These are phyloP conservation scores for Idaea dimidiata DNA, from an alignment of 2,888 invertebrate genomes.

Conservation along the genomic window DNA sequence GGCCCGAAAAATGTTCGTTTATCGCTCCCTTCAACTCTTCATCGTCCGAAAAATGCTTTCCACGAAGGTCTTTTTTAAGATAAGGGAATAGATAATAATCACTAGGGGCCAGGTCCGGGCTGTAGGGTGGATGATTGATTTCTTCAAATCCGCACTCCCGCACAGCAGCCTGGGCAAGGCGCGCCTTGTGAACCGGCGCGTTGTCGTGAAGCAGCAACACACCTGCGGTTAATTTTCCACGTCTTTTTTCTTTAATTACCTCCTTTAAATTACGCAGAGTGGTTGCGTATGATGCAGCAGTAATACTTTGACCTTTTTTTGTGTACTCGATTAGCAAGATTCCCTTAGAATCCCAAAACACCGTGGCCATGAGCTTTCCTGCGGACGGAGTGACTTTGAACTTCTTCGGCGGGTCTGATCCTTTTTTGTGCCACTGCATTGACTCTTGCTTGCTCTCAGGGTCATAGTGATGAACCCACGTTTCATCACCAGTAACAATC, in stretches of 20 bases:
- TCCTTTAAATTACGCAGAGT: conserved; percentile 3
- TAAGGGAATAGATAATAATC: too few relatives aligned
- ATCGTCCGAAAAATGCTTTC: conserved; percentile 8
- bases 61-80: too few relatives aligned
- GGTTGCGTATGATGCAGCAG: conserved; percentile 2
- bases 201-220: conserved; percentile 3
- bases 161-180: conserved; percentile 8
- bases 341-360: conserved; percentile 7
- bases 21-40: conserved; percentile 7
- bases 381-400: conserved; percentile 1
- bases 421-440: conserved; percentile 17
- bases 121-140: conserved; percentile 12
- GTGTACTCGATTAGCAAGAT: background rate
- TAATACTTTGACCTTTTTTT: conserved; percentile 1
- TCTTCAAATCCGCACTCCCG: conserved; percentile 9
- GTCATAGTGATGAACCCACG: conserved; percentile 17
- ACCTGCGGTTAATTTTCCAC: background rate
- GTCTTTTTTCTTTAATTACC: background rate
- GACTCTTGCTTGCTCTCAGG: conserved; percentile 15
- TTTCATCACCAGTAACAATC: conserved; percentile 5
- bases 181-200: conserved; percentile 11
- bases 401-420: conserved; percentile 5
- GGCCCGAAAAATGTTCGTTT: too few relatives aligned
- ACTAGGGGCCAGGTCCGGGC: conserved; percentile 17
- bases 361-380: conserved; percentile 3